Percentiles rank a stretch among this genome's conserved stretches.
These are phyloP conservation scores for Saccopteryx bilineata DNA, from an alignment of 2,113 vertebrate genomes.

Conservation along the genomic window DNA sequence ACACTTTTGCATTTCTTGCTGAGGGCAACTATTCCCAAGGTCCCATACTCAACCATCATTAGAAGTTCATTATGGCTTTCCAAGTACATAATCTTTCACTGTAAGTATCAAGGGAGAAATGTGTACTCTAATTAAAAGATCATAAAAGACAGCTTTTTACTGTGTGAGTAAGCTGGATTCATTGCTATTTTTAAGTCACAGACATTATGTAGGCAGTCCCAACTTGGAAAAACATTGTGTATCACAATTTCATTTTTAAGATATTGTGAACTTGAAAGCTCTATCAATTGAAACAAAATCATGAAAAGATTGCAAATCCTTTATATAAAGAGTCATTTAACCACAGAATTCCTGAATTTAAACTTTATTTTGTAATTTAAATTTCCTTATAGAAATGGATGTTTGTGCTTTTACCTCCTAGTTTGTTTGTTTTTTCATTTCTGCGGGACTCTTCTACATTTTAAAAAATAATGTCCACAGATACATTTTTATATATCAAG, in stretches of 20 bases:
- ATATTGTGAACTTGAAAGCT: not conserved
- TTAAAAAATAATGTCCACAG: not conserved
- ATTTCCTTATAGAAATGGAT: not conserved
- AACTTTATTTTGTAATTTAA: not conserved
- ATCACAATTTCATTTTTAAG: conserved; percentile 29
- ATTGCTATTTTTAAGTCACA: conserved; percentile 44
- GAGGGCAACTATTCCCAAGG: conserved; percentile 44
- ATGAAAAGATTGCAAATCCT: not conserved
- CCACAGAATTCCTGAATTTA: not conserved
- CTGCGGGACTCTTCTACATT: not conserved
- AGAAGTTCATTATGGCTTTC: conserved; percentile 61
- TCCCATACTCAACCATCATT: not conserved
- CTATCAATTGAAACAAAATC: not conserved
- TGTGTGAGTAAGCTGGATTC: conserved; percentile 15
- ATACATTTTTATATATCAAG: not conserved
- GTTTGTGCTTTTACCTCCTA: not conserved
- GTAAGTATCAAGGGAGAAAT: conserved; percentile 58
- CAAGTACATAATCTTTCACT: conserved; percentile 66
- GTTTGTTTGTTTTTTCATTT: not conserved
- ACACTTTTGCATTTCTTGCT: conserved; percentile 47
- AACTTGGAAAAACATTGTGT: not conserved
- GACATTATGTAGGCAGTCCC: not conserved
- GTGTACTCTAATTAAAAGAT: conserved; percentile 68
- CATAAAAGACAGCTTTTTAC: conserved; percentile 53
- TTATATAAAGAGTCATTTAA: not conserved